Base-by-base conservation (phyloP, 2,888 invertebrate species). In the Nycteola revayana region DNA sequence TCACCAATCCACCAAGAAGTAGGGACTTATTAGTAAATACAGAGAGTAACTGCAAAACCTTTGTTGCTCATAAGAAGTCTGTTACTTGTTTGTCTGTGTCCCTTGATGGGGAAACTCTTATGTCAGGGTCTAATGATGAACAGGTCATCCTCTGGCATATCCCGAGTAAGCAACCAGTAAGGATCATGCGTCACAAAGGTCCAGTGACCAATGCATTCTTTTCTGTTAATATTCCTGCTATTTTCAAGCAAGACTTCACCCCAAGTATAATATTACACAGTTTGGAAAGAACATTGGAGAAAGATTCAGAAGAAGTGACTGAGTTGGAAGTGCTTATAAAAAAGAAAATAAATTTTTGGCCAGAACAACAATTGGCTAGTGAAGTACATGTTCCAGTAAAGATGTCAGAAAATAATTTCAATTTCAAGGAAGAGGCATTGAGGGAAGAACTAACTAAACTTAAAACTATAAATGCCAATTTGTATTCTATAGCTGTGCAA, bases 71-170 rank as follows among this genome's bases (percentile, higher is more conserved):
- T 65, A 90, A 90, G 29, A 91, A 90, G 47, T 82, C 90, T 28
- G 90, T 98, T 0, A 93, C 92, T 0, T 92, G 93, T 60, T 72
- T 98, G 23, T 92, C 93, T 0, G 85, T 94, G 0, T 95, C 96
- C 6, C 66, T 92, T 21, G 93, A 94, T 69, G 94, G 94, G 3
- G 90, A 90, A 24, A 90, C 91, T 7, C 71, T 98, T 10, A 86
- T 94, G 33, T 96, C 97, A 0, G 96, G 94, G 0, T 93, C 94
- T 0, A 90, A 91, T 42, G 96, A 96, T 79, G 91, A 91, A 28
- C 90, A 90, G 39, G 93, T 96, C 0, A 91, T 93, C 48, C 66
- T 96, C 10, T 98, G 97, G 97, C 94, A 97, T 55, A 91, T 96
- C 34, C 80, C 83, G 3, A 96, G 95, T 68, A 89, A 91, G 38